Conservation (phyloP, 35 echinoderm and acorn worm species). For the Nesometra sesokonis region DNA sequence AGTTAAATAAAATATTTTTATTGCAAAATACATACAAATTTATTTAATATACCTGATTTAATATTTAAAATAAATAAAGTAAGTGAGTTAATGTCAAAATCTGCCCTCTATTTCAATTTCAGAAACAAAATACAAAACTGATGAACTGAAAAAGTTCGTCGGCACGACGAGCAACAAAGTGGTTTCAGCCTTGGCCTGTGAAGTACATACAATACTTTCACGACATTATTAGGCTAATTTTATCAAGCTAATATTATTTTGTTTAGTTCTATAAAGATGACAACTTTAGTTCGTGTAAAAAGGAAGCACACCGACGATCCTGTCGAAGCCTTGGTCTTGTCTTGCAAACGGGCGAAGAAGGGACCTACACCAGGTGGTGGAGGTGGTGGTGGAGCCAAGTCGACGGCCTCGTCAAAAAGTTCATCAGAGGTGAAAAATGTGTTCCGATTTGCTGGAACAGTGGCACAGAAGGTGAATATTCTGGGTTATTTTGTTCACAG, state of each 20-base stretch:
- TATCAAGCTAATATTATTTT: not conserved
- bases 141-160: too few species aligned
- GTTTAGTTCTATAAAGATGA: not conserved
- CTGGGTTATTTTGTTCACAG: too few species aligned
- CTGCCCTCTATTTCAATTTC: not conserved
- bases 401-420: not conserved
- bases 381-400: not conserved
- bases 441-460: slow-evolving; percentile 12
- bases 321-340: slow-evolving; percentile 1
- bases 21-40: too few species aligned
- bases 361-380: not conserved
- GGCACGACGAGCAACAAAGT: too few species aligned
- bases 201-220: too few species aligned
- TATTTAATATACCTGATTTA: too few species aligned
- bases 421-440: not conserved
- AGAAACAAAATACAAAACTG: not conserved
- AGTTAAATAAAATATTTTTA: too few species aligned
- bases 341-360: slow-evolving; percentile 1
- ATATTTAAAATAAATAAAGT: too few species aligned
- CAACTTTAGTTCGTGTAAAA: not conserved
- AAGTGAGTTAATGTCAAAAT: not conserved
- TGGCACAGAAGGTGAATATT: slow-evolving; percentile 1
- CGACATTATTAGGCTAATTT: too few species aligned
- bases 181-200: too few species aligned
- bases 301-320: slow-evolving; percentile 2